Evolutionary conservation across 2,888 invertebrate species (phyloP).

Genomic region (Acleris literana): DNA sequence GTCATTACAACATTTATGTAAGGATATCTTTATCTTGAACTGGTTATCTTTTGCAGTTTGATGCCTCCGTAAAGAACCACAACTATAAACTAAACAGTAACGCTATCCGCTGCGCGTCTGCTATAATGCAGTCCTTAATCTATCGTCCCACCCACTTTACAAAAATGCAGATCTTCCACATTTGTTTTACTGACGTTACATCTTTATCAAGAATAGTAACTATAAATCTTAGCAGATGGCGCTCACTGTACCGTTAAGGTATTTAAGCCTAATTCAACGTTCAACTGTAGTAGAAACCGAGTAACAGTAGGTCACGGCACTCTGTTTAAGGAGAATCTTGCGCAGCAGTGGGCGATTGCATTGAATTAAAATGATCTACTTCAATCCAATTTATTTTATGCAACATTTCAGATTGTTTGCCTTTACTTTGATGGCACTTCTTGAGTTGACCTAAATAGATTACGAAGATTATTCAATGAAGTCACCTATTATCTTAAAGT

Average conservation of each 20-base stretch:
- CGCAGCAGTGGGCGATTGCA: slow-evolving; percentile 30
- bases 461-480: slow-evolving; percentile 14
- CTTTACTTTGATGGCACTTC: slow-evolving; percentile 24
- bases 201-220: slow-evolving; percentile 27
- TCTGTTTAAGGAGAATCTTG: slow-evolving; percentile 30
- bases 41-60: no score
- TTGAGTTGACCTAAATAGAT: slow-evolving; percentile 31
- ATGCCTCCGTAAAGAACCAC: no score
- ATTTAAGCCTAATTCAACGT: slow-evolving; percentile 20
- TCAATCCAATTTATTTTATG: slow-evolving; percentile 34
- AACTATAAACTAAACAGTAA: not conserved
- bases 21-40: no score
- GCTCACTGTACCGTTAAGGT: slow-evolving; percentile 25
- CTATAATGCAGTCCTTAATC: slow-evolving; percentile 8
- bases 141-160: slow-evolving; percentile 24
- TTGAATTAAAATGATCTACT: slow-evolving; percentile 33
- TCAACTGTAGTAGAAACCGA: slow-evolving; percentile 22
- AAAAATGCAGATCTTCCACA: slow-evolving; percentile 29
- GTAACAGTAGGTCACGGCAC: slow-evolving; percentile 29
- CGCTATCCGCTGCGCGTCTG: slow-evolving; percentile 13
- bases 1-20: no score
- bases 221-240: slow-evolving; percentile 22
- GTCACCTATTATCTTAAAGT: no score
- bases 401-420: slow-evolving; percentile 31
- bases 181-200: slow-evolving; percentile 29